These are phyloP conservation scores for Cydia pomonella DNA, from an alignment of 1,140 invertebrate genomes.

Conservation along the genomic window DNA sequence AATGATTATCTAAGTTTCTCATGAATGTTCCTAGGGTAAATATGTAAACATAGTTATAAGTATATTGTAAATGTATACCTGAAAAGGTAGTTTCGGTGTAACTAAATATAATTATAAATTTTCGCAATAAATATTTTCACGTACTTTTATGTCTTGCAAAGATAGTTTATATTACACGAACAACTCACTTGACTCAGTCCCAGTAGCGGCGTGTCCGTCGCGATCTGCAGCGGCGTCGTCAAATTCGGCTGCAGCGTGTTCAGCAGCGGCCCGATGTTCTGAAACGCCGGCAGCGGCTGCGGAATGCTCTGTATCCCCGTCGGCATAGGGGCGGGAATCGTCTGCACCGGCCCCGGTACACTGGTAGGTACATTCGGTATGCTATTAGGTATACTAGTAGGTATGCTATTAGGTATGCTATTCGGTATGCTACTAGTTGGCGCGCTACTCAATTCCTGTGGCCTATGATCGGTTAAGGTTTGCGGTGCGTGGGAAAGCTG, in stretches of 20 bases:
- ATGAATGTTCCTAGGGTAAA: too few relatives aligned
- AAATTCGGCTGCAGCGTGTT: constrained; percentile 59
- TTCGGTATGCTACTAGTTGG: background rate
- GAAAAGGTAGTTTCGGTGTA: too few relatives aligned
- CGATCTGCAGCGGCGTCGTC: constrained; percentile 67
- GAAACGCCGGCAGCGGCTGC: background rate
- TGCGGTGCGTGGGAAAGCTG: constrained; percentile 44
- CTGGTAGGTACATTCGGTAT: background rate
- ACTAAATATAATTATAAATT: too few relatives aligned
- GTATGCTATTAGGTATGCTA: background rate
- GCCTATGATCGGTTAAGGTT: constrained; percentile 51
- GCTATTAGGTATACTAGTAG: background rate
- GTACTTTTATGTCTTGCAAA: too few relatives aligned
- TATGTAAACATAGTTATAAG: too few relatives aligned
- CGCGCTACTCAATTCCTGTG: constrained; percentile 34
- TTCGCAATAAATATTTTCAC: too few relatives aligned
- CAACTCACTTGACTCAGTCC: constrained; percentile 56
- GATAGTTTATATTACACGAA: too few relatives aligned
- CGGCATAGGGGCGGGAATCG: too few relatives aligned
- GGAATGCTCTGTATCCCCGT: background rate
- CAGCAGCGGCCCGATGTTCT: constrained; percentile 39
- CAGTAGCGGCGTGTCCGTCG: constrained; percentile 62
- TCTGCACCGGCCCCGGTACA: background rate
- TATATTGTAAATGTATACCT: too few relatives aligned
- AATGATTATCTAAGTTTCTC: too few relatives aligned